Percentiles rank a stretch among this genome's conserved stretches.
These are phyloP conservation scores for Clanis bilineata DNA, from an alignment of 2,888 invertebrate species.

Conservation along the genomic window DNA sequence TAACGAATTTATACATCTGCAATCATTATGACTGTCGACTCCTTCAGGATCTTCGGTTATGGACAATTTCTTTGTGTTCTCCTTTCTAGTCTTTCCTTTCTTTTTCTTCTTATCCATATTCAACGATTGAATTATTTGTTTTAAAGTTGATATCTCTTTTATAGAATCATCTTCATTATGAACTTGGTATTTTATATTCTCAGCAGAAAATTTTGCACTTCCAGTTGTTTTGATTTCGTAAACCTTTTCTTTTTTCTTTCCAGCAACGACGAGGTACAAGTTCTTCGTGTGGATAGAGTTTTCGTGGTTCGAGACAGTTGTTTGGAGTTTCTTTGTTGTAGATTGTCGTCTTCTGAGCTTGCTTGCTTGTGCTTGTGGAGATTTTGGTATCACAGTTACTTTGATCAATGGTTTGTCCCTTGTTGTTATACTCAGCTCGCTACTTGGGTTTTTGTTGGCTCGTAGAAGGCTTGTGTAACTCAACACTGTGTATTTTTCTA, in stretches of 20 bases:
- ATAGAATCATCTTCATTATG: conserved; percentile 44
- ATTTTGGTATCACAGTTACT: conserved; percentile 58
- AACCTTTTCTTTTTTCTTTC: conserved; percentile 47
- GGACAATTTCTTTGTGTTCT: conserved; percentile 19
- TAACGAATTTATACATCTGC: conserved; percentile 23
- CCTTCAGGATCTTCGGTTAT: conserved; percentile 20
- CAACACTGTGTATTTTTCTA: conserved; percentile 37
- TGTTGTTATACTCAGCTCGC: not conserved
- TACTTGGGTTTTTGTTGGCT: conserved; percentile 16
- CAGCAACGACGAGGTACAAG: conserved; percentile 47
- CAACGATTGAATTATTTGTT: conserved; percentile 45
- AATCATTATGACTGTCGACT: conserved; percentile 22
- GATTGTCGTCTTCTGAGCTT: conserved; percentile 39
- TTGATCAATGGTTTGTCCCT: conserved; percentile 49
- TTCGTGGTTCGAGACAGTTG: conserved; percentile 49
- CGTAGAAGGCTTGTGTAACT: conserved; percentile 33
- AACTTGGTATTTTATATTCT: conserved; percentile 22
- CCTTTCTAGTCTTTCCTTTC: conserved; percentile 34
- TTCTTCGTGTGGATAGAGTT: conserved; percentile 48
- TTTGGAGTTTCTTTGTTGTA: conserved; percentile 38
- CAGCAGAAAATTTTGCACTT: conserved; percentile 46
- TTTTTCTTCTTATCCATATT: conserved; percentile 58
- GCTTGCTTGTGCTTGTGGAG: conserved; percentile 33
- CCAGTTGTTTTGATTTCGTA: conserved; percentile 56
- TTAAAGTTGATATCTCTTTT: conserved; percentile 37